phyloP scores from a whole-genome alignment of 2,888 invertebrate genomes.

The Microplitis manilae region DNA sequence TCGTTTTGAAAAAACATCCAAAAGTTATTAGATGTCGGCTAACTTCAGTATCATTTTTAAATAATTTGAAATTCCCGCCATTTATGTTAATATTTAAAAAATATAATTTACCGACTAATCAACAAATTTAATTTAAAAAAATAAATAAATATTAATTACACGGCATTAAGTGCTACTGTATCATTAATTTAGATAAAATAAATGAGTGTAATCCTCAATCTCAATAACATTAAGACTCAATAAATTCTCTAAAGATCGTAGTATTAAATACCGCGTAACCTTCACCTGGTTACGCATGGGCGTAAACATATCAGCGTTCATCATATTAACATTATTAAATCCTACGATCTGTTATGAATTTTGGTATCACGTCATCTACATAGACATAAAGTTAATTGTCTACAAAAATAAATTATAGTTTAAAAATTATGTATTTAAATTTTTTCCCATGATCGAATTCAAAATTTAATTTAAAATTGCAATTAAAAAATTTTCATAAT shows the following conservation, averaged over 20 bases:
- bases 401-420: not conserved
- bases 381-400: not conserved
- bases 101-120: not conserved
- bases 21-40: no score
- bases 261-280: constrained; percentile 24
- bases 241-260: not conserved
- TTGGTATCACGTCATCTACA: not conserved
- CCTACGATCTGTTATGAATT: not conserved
- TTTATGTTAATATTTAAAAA: no score
- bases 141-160: not conserved
- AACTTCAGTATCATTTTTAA: no score
- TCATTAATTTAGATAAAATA: not conserved
- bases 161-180: not conserved
- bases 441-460: no score
- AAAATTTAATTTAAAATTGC: no score
- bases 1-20: no score
- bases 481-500: no score
- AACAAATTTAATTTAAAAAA: not conserved
- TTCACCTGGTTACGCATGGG: constrained; percentile 37
- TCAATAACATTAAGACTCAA: not conserved
- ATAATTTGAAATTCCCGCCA: no score
- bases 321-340: constrained; percentile 12
- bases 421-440: no score
- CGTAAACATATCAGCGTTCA: constrained; percentile 6
- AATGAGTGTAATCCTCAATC: not conserved